Evolutionary conservation across 37 sponge, comb jelly and placozoan species (phyloP), one percentile per base, ranked within the genome.

Genomic region (Haliclona indistincta): DNA sequence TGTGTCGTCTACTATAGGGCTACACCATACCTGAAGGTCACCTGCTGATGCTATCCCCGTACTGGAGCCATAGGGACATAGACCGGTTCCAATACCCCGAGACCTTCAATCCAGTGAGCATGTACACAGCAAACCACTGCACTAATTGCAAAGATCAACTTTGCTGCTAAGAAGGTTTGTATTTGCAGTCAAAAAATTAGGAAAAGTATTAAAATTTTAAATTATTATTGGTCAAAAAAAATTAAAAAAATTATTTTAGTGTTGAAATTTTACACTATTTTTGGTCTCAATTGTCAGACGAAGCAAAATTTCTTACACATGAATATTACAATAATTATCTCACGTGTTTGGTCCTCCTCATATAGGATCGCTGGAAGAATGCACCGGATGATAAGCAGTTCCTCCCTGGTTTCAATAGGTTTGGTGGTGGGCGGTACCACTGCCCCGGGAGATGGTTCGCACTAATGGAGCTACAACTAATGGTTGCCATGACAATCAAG

Each of bases 381-480:
- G 22, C 64, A 29, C 32, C 67, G 26, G 68, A 75, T 33, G 78
- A 83, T 45, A 71, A 79, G 47, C 66, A 64, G 55, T 83, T 83
- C 43, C 34, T 83, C 13, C 68, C 77, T 8, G 84, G 84, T 20
- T 83, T 83, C 52, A 77, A 78, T 79, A 77, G 68, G n/a, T 83
- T 83, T 78, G 84, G 84, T 30, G 84, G 84, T 19, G 84, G 84
- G 23, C 68, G 84, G 4, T 83, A 72, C 38, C 75, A 75, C 55
- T 83, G 84, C 55, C 84, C 84, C 4, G 84, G 84, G 30, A 83
- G 84, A 43, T 83, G 84, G 84, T 83, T 83, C 56, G 84, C 84
- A 23, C 43, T 83, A 5, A 83, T 83, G 84, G 84, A 83, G 34
- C 77, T 83, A 77, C 77, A 83, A 54, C 56, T 83, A 19, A 38